phyloP scores from a whole-genome alignment of 2,113 vertebrate species.

The Solenodon paradoxus region DNA sequence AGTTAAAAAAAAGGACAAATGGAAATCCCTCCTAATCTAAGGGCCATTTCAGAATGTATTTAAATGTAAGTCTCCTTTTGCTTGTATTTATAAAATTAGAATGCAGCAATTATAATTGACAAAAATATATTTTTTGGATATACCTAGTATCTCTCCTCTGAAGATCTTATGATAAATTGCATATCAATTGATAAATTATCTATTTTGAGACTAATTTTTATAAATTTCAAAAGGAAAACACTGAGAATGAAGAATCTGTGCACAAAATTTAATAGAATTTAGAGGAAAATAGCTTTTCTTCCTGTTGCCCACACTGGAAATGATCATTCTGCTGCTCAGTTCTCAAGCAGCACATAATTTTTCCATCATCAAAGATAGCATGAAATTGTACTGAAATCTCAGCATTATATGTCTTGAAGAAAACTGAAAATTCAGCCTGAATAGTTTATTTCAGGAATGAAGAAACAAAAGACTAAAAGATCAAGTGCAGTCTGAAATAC shows the following conservation, averaged over 20 bases:
- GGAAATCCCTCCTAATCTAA: background rate
- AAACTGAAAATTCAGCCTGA: background rate
- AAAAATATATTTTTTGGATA: background rate
- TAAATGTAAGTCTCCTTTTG: background rate
- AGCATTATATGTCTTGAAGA: background rate
- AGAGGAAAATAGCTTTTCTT: background rate
- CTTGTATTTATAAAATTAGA: background rate
- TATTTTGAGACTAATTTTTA: background rate
- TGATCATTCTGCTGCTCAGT: background rate
- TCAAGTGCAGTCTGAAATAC: background rate
- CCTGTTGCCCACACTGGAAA: background rate
- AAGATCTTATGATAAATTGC: background rate
- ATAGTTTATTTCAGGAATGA: background rate
- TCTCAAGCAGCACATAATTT: background rate
- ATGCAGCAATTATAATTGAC: background rate
- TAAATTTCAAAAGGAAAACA: background rate
- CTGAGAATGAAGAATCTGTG: background rate
- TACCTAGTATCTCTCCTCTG: background rate
- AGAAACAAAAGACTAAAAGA: background rate
- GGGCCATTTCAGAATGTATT: background rate
- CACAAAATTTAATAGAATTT: background rate
- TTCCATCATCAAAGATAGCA: background rate
- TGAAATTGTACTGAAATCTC: background rate
- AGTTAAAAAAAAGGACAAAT: too few species aligned
- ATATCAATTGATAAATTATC: background rate